Percentiles rank a stretch among this genome's conserved stretches.
Conservation (phyloP, 2,113 vertebrate species). For the Sprattus sprattus region DNA sequence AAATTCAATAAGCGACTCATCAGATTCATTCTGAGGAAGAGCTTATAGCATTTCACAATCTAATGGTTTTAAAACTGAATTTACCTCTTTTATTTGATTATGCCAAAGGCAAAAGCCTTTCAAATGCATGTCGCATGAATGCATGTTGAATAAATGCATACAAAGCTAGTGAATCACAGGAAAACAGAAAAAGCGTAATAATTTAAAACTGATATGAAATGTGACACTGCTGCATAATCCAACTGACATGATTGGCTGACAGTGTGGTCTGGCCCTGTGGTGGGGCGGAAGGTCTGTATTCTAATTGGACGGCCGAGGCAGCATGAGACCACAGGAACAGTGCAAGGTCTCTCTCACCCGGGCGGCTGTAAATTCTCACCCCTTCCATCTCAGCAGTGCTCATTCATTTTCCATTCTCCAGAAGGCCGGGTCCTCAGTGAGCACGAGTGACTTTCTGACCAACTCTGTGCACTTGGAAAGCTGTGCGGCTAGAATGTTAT, state of each 20-base stretch:
- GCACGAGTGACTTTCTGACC: constrained; percentile 26
- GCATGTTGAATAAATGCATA: background rate
- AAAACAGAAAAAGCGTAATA: background rate
- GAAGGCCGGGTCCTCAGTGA: constrained; percentile 43
- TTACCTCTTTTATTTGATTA: constrained; percentile 9
- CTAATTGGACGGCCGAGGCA: background rate
- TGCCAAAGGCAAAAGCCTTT: background rate
- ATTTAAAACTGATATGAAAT: background rate
- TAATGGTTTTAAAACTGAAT: background rate
- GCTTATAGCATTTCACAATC: constrained; percentile 3
- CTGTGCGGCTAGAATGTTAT: constrained; percentile 44
- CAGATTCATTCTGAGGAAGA: background rate
- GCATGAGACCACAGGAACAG: background rate
- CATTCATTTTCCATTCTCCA: constrained; percentile 56
- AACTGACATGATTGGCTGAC: background rate
- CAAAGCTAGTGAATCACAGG: background rate
- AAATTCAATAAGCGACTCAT: constrained; percentile 5
- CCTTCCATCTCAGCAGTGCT: constrained; percentile 15
- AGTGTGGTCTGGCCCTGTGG: background rate
- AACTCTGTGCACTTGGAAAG: constrained; percentile 48
- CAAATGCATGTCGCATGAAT: background rate
- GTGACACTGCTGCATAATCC: background rate
- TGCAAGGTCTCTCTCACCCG: background rate
- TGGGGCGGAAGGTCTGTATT: background rate
- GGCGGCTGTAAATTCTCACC: constrained; percentile 59